Conservation (phyloP, 2,888 invertebrate genomes). For the Agrotis segetum region DNA sequence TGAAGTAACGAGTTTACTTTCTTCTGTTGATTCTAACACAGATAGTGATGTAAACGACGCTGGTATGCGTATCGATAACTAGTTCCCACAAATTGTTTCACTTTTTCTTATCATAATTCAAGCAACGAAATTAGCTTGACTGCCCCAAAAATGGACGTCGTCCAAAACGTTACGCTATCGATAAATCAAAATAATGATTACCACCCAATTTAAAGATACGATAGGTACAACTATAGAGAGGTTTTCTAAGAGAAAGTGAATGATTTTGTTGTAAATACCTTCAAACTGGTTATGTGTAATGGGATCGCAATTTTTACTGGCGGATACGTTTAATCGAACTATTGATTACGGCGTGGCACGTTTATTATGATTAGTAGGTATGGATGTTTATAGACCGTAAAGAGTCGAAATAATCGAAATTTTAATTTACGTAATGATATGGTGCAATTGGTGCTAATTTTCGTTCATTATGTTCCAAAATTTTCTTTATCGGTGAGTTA, state of each 20-base stretch:
- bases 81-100: conserved; percentile 21
- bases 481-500: neutral
- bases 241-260: conserved; percentile 89
- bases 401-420: conserved; percentile 49
- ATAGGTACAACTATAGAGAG: conserved; percentile 68
- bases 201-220: conserved; percentile 75
- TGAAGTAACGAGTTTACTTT: conserved; percentile 26
- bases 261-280: conserved; percentile 85
- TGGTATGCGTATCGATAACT: neutral
- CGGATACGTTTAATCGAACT: conserved; percentile 73
- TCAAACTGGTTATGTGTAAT: conserved; percentile 81
- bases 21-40: conserved; percentile 21
- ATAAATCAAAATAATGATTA: conserved; percentile 84
- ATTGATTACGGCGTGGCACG: conserved; percentile 64
- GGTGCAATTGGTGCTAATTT: conserved; percentile 37
- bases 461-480: conserved; percentile 14
- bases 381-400: conserved; percentile 43
- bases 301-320: conserved; percentile 76
- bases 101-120: conserved; percentile 39
- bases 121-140: conserved; percentile 45
- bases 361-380: conserved; percentile 63
- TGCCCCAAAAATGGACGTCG: conserved; percentile 57
- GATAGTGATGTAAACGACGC: neutral
- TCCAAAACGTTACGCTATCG: conserved; percentile 68
- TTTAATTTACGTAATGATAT: conserved; percentile 40